phyloP scores from a whole-genome alignment of 1,140 invertebrate species.

The Amyelois transitella region DNA sequence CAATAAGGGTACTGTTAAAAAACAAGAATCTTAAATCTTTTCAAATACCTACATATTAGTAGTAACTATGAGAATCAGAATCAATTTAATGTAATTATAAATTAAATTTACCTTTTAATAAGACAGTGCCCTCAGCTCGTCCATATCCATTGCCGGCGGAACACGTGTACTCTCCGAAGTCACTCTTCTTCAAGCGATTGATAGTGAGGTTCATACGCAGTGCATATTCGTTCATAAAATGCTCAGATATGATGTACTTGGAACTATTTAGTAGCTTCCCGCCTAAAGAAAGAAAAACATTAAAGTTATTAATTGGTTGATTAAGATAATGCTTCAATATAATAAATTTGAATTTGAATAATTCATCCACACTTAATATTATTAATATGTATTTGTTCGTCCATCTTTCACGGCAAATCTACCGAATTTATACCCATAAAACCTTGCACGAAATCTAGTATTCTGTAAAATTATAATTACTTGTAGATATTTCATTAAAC shows the following conservation, averaged over 20 bases:
- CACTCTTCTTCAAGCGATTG: constrained; percentile 80
- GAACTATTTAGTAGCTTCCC: constrained; percentile 79
- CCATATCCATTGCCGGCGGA: constrained; percentile 84
- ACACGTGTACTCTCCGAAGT: constrained; percentile 86
- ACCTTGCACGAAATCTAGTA: too few relatives aligned
- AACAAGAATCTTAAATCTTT: too few relatives aligned
- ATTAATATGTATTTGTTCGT: background rate
- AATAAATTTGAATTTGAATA: too few relatives aligned
- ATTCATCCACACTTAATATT: too few relatives aligned
- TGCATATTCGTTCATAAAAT: constrained; percentile 80
- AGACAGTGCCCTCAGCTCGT: constrained; percentile 81
- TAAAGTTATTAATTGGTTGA: background rate
- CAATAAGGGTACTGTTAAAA: too few relatives aligned
- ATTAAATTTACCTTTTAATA: constrained; percentile 68
- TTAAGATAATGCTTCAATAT: background rate
- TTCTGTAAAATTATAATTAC: too few relatives aligned
- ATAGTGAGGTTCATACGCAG: constrained; percentile 88
- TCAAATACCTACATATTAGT: too few relatives aligned
- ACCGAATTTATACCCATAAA: too few relatives aligned
- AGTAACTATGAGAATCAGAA: background rate
- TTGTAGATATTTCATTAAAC: too few relatives aligned
- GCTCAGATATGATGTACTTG: constrained; percentile 84
- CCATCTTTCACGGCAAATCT: too few relatives aligned
- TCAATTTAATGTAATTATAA: background rate
- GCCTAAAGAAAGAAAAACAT: constrained; percentile 33